phyloP scores from a whole-genome alignment of 1,140 invertebrate genomes.

The Zaprionus camerounensis region DNA sequence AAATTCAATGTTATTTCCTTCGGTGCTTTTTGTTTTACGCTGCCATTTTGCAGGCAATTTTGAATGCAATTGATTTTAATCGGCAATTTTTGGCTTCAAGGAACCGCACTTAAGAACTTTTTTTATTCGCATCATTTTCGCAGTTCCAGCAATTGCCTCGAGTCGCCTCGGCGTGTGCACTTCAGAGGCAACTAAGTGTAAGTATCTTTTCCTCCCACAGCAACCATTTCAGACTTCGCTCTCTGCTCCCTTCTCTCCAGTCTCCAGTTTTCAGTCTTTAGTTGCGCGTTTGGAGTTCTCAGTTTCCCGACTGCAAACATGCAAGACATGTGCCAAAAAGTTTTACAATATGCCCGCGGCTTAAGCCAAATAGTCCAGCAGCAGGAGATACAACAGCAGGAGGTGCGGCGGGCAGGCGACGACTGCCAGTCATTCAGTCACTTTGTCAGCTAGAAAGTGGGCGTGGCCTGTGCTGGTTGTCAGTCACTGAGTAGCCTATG shows the following conservation, averaged over 20 bases:
- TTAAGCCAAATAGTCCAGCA: slow-evolving; percentile 38
- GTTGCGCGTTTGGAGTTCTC: neutral
- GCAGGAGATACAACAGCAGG: neutral
- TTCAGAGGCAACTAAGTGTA: slow-evolving; percentile 20
- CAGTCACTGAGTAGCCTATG: slow-evolving; percentile 50
- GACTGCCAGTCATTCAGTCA: slow-evolving; percentile 36
- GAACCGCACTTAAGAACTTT: slow-evolving; percentile 16
- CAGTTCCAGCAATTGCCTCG: slow-evolving; percentile 56
- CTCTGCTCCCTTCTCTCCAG: neutral
- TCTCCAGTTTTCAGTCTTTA: neutral
- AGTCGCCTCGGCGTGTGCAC: slow-evolving; percentile 32
- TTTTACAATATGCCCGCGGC: slow-evolving; percentile 77
- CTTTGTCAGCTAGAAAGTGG: slow-evolving; percentile 29
- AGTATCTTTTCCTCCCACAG: slow-evolving; percentile 18
- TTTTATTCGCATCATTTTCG: slow-evolving; percentile 53
- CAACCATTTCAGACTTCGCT: slow-evolving; percentile 37
- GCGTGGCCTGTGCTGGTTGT: slow-evolving; percentile 18
- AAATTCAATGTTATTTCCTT: neutral
- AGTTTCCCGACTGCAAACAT: slow-evolving; percentile 57
- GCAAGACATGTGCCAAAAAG: slow-evolving; percentile 81
- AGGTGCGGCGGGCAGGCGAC: slow-evolving; percentile 2
- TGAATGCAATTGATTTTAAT: slow-evolving; percentile 30
- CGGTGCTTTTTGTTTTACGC: slow-evolving; percentile 3
- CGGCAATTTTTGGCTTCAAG: slow-evolving; percentile 11
- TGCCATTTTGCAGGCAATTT: slow-evolving; percentile 9